Percentiles rank a stretch among this genome's conserved stretches.
These are phyloP conservation scores for Meganola albula DNA, from an alignment of 2,888 invertebrate species.

Conservation along the genomic window DNA sequence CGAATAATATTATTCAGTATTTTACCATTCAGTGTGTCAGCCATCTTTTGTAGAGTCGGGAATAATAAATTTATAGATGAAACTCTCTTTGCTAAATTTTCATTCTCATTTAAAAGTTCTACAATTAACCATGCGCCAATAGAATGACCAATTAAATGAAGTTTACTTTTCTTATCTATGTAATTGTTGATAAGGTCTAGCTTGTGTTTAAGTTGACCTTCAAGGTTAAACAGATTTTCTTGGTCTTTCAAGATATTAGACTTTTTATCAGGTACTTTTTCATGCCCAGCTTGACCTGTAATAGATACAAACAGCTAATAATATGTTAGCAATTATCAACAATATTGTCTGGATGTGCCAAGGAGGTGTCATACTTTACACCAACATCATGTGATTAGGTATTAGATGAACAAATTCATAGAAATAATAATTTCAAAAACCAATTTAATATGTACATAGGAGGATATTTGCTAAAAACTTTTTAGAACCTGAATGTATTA, in stretches of 20 bases:
- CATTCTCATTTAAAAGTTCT: conserved; percentile 81
- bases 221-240: conserved; percentile 82
- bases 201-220: conserved; percentile 89
- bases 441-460: no score
- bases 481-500: no score
- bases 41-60: conserved; percentile 92
- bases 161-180: conserved; percentile 82
- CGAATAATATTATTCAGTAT: conserved; percentile 80
- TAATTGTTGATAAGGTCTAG: conserved; percentile 85
- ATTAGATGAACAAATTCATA: no score
- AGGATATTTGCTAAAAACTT: no score
- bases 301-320: no score
- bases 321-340: no score
- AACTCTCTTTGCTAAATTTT: conserved; percentile 72
- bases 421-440: no score
- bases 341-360: no score
- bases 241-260: conserved; percentile 71
- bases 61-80: conserved; percentile 86
- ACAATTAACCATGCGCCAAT: conserved; percentile 92
- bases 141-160: conserved; percentile 93
- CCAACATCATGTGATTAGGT: no score
- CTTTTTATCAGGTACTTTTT: conserved; percentile 59
- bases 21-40: conserved; percentile 84
- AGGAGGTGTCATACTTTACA: no score
- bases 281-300: conserved; percentile 88